A percentile compares a stretch with the other conserved stretches of the same genome.
phyloP scores from a whole-genome alignment of 2,888 invertebrate species.

The Netelia melanura region DNA sequence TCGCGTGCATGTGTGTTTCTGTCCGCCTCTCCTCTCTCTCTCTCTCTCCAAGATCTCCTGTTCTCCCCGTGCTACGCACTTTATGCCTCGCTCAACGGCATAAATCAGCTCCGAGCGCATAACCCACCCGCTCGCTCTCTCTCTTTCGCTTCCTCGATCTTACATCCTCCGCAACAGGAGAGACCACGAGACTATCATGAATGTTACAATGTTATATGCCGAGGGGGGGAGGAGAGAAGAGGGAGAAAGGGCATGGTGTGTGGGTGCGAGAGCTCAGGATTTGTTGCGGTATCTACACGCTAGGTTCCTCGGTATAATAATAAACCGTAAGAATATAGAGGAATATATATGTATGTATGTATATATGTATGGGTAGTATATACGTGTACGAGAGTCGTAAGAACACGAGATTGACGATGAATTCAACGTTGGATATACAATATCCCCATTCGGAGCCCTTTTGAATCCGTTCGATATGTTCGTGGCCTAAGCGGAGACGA shows the following conservation, averaged over 20 bases:
- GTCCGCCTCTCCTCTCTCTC: slow-evolving; percentile 32
- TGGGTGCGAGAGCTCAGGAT: slow-evolving; percentile 61
- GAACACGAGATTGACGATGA: slow-evolving; percentile 56
- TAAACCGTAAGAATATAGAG: slow-evolving; percentile 56
- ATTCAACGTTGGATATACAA: slow-evolving; percentile 32
- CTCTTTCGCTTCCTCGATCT: slow-evolving; percentile 73
- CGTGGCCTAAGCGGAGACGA: neutral
- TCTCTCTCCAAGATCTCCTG: slow-evolving; percentile 65
- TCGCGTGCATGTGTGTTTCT: slow-evolving; percentile 15
- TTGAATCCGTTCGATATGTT: slow-evolving; percentile 45
- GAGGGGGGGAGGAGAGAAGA: slow-evolving; percentile 26
- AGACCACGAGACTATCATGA: slow-evolving; percentile 55
- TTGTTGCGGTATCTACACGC: slow-evolving; percentile 66
- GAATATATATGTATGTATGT: slow-evolving; percentile 5
- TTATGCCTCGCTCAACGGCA: slow-evolving; percentile 77
- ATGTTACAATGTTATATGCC: slow-evolving; percentile 55
- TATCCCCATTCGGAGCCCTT: slow-evolving; percentile 16
- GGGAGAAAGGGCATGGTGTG: slow-evolving; percentile 29
- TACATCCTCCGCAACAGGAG: slow-evolving; percentile 67
- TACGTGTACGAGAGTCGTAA: slow-evolving; percentile 51
- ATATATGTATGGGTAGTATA: neutral
- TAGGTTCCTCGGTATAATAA: slow-evolving; percentile 60
- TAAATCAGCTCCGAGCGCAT: slow-evolving; percentile 78
- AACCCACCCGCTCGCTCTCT: slow-evolving; percentile 71
- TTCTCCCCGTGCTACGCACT: slow-evolving; percentile 77